Conservation (phyloP, 2,113 vertebrate species). For the Solea senegalensis region DNA sequence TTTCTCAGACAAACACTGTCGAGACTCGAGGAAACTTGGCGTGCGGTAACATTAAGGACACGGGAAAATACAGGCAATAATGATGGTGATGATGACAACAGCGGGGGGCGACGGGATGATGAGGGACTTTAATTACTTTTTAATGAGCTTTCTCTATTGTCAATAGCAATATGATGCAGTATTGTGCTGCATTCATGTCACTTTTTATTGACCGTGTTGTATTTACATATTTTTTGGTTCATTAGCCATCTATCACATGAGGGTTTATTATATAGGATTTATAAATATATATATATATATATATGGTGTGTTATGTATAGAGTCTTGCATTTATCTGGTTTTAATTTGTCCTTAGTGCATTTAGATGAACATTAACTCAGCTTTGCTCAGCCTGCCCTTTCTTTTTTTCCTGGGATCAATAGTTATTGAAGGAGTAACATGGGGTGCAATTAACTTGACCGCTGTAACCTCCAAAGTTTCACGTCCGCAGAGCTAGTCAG, state of each 20-base stretch:
- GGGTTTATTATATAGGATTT: neutral
- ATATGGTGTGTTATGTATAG: too few species aligned
- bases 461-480: slow-evolving; percentile 8
- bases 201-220: slow-evolving; percentile 38
- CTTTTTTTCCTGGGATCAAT: slow-evolving; percentile 11
- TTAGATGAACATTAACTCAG: slow-evolving; percentile 25
- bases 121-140: slow-evolving; percentile 41
- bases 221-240: slow-evolving; percentile 29
- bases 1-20: slow-evolving; percentile 15
- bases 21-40: slow-evolving; percentile 7
- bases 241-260: slow-evolving; percentile 5
- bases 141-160: slow-evolving; percentile 52
- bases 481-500: slow-evolving; percentile 10
- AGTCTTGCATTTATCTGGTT: neutral
- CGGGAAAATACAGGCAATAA: neutral
- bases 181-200: slow-evolving; percentile 36
- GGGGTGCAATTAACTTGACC: slow-evolving; percentile 27
- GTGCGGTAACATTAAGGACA: neutral
- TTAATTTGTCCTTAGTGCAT: neutral
- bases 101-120: slow-evolving; percentile 21
- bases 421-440: slow-evolving; percentile 7
- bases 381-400: neutral
- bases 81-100: slow-evolving; percentile 10
- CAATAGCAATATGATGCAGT: slow-evolving; percentile 36
- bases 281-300: too few species aligned